Evolutionary conservation across 2,888 invertebrate species (phyloP).

Genomic region (Nymphalis polychloros): DNA sequence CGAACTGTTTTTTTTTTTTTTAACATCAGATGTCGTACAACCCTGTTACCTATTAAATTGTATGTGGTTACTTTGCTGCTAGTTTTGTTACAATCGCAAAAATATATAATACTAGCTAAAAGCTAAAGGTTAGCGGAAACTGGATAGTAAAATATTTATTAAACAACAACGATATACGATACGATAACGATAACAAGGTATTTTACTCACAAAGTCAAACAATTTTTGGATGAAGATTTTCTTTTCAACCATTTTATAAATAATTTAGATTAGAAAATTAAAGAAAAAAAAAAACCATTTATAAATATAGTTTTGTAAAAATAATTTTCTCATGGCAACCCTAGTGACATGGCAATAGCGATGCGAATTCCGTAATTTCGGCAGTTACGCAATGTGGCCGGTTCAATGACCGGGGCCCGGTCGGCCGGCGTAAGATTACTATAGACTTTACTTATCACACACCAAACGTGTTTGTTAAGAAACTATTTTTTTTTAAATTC

Average conservation of each 20-base stretch:
- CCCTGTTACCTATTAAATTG: neutral
- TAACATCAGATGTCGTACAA: neutral
- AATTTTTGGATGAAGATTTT: too few species aligned
- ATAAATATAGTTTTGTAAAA: neutral
- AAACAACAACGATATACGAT: too few species aligned
- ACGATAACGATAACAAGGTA: too few species aligned
- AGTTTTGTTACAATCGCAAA: neutral
- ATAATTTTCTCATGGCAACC: constrained; percentile 6
- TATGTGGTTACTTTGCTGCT: neutral
- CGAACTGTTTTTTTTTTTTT: neutral
- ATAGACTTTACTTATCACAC: constrained; percentile 25
- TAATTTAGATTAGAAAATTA: too few species aligned
- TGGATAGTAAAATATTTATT: too few species aligned
- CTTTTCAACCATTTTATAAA: too few species aligned
- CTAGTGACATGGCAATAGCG: constrained; percentile 27
- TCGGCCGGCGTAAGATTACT: constrained; percentile 34
- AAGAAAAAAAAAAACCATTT: too few species aligned
- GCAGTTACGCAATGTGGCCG: constrained; percentile 58
- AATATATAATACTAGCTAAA: neutral
- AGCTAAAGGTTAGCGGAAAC: too few species aligned
- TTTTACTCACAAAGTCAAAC: too few species aligned
- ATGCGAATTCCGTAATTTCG: constrained; percentile 57
- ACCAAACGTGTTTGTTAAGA: neutral
- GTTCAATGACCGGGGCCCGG: constrained; percentile 63
- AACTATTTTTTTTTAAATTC: neutral